Evolutionary conservation across 2,113 vertebrate genomes (phyloP), one percentile per base, ranked within the genome.

Genomic region (Dissostichus mawsoni): DNA sequence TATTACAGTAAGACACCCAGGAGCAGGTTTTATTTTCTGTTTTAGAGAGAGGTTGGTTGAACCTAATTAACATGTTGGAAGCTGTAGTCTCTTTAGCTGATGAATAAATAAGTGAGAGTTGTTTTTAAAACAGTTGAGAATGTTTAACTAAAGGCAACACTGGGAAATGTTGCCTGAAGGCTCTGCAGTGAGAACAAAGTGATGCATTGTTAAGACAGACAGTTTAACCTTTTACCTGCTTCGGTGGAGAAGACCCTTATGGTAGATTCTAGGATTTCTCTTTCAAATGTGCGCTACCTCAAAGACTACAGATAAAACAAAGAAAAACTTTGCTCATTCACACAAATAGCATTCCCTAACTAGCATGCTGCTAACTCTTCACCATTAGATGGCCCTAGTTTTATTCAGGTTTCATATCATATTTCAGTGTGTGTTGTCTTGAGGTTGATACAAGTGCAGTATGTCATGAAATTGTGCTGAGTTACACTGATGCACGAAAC

Each of bases 1-100:
- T 47, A 52, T 64, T 25, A 29, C 41, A 63, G 45, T 69, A 57
- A 65, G 29, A 44, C 74, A 41, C 33, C 45, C 10, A 62, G 64
- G 12, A 7, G 8, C 16, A 44, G 20, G 13, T 18, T 50, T 9
- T 41, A 16, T 8, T 18, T 20, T 20, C 20, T 20, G 20, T 52
- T 36, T 47, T 66, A 18, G 1, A 53, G 11, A 41, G 2, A 20
- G 23, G 29, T 18, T 47, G 20, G 16, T 41, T 64, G 7, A 41
- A 41, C 36, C 8, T 41, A 7, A 8, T 78, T 0, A 41, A 44
- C 29, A 20, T 41, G 17, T 58, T 11, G 10, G 14, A 47, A 25
- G 14, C 14, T 25, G 11, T 9, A 17, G 7, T 4, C 2, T 16
- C 14, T 20, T 4, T 12, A 36, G 23, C 61, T 47, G 12, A 23